Evolutionary conservation across 2,888 invertebrate genomes (phyloP), one percentile per base, ranked within the genome.

Genomic region (Tuberolachnus salignus): DNA sequence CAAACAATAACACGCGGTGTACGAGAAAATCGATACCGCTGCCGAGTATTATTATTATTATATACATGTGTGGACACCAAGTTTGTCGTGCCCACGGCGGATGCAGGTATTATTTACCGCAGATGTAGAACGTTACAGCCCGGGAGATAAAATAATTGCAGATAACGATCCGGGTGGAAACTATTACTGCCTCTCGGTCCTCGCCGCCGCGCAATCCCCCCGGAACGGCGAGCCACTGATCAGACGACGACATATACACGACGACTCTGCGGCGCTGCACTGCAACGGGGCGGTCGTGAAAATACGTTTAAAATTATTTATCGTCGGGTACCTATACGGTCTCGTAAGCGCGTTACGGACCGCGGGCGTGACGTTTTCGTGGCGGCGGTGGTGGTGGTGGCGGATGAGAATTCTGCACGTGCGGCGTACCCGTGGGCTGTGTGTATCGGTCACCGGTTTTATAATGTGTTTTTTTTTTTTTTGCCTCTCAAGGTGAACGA

Each of bases 401-500:
- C 16, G 26, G n/a, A 61, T n/a, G 46, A 26, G 71, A 49, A n/a
- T n/a, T n/a, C 21, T 49, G 59, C 46, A 49, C 26, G 14, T 59
- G n/a, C 71, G 42, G 63, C 21, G 21, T 2, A 6, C 34, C 26
- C 9, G n/a, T 44, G 4, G n/a, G 23, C 21, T 42, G 44, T 23
- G 16, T 23, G 55, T 74, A 46, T 67, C 75, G 75, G 75, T 67
- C 75, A 67, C 46, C 64, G 66, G 75, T 59, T 57, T 75, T 14
- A 19, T 34, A 64, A 78, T 67, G 59, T 66, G 8, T 34, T 34
- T 34, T 34, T 34, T 34, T 6, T 71, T 57, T 44, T 57, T 67
- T 9, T 64, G 1, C 26, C 21, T 57, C 75, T 78, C 75, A 78
- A 78, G 75, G 75, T 67, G 46, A 78, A 59, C 75, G 46, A 23